Conservation (phyloP, 2,888 invertebrate species). For the Cheilosia vernalis region DNA sequence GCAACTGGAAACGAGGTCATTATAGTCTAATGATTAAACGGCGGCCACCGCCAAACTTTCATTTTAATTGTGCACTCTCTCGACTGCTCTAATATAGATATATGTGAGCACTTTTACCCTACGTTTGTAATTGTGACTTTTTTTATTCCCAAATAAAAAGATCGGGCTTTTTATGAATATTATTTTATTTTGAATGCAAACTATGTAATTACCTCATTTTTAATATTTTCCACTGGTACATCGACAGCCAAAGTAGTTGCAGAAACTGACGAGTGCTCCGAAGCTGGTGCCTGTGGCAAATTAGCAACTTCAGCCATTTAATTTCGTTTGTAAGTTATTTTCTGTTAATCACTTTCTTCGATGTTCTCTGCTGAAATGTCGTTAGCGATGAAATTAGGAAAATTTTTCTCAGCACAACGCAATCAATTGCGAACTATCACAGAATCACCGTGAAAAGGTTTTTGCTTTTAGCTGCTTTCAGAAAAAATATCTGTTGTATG, state of each 20-base stretch:
- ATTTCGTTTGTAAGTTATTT: slow-evolving; percentile 38
- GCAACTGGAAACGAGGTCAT: slow-evolving; percentile 66
- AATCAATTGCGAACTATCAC: slow-evolving; percentile 67
- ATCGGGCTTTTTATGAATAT: slow-evolving; percentile 6
- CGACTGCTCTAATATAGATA: slow-evolving; percentile 55
- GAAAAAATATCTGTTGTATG: slow-evolving; percentile 32
- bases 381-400: slow-evolving; percentile 30
- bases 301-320: slow-evolving; percentile 83
- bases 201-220: slow-evolving; percentile 72
- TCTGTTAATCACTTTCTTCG: background rate
- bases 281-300: slow-evolving; percentile 75
- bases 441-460: slow-evolving; percentile 65
- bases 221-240: slow-evolving; percentile 77
- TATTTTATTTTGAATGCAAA: slow-evolving; percentile 1
- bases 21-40: slow-evolving; percentile 60
- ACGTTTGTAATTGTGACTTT: slow-evolving; percentile 31
- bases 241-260: slow-evolving; percentile 77
- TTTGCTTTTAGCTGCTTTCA: slow-evolving; percentile 55
- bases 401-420: slow-evolving; percentile 49
- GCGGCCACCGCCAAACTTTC: slow-evolving; percentile 72
- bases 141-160: slow-evolving; percentile 29
- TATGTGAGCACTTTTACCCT: slow-evolving; percentile 39
- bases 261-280: slow-evolving; percentile 74
- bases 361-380: slow-evolving; percentile 16
- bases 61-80: slow-evolving; percentile 72